These are phyloP conservation scores for Gallinago paraguaiae DNA, from an alignment of 2,113 vertebrate genomes.

Conservation along the genomic window DNA sequence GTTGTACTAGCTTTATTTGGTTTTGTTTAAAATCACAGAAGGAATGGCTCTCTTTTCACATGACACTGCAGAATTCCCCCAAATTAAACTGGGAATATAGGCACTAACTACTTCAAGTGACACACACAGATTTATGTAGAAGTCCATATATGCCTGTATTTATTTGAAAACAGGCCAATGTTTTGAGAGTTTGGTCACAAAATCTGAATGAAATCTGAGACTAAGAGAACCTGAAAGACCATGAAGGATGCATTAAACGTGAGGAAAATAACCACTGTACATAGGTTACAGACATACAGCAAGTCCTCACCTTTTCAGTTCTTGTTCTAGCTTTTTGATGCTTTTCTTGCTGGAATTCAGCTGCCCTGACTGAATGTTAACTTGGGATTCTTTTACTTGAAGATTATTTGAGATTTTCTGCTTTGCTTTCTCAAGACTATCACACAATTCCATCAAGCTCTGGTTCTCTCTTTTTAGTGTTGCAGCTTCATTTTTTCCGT, in stretches of 20 bases:
- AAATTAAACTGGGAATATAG: background rate
- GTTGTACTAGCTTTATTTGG: background rate
- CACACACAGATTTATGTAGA: background rate
- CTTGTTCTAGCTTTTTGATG: constrained; percentile 87
- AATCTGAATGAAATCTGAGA: background rate
- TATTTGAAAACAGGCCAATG: fast-evolving
- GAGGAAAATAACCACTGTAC: background rate
- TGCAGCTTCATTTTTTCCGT: constrained; percentile 83
- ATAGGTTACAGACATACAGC: background rate
- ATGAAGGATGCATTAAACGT: background rate
- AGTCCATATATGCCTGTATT: fast-evolving
- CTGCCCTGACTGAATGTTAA: constrained; percentile 88
- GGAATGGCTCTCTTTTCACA: background rate
- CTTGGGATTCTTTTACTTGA: constrained; percentile 88
- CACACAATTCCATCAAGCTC: constrained; percentile 87
- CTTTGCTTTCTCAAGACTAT: constrained; percentile 85
- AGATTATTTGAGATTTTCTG: constrained; percentile 88
- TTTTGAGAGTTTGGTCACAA: background rate
- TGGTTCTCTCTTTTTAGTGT: constrained; percentile 90
- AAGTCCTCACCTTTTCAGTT: constrained; percentile 85
- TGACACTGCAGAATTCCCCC: background rate
- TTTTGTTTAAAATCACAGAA: background rate
- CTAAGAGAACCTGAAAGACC: background rate
- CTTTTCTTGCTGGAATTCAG: constrained; percentile 86
- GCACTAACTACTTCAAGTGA: background rate